Evolutionary conservation across 2,113 vertebrate species (phyloP), one percentile per base, ranked within the genome.

Genomic region (Oxyruncus cristatus): DNA sequence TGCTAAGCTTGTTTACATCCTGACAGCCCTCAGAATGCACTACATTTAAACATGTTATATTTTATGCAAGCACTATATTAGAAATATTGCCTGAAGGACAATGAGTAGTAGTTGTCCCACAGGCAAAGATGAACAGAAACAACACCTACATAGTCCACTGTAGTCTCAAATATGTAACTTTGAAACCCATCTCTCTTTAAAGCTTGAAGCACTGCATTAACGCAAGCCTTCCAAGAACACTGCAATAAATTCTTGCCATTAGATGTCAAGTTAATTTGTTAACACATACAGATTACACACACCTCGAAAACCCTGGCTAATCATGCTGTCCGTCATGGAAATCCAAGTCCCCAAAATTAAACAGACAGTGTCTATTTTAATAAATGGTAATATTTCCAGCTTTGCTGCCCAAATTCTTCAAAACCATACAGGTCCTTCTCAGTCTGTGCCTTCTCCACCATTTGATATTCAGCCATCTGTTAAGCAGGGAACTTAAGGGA

Each of bases 71-170:
- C 15, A 42, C 5, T 58, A 2, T 13, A 62, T 27, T 37, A 62
- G 41, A 82, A 89, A 33, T 11, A 46, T 1, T 63, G 19, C 39
- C 55, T 46, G n/a, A 77, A 88, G 32, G 28, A 49, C 12, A 28
- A 17, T 19, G 6, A 85, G 10, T 42, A 37, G 19, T 35, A 65
- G 5, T 18, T 58, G 22, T 41, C 53, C 26, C 33, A 42, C 1
- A 50, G 5, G 23, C 12, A 86, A 85, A 41, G 17, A 74, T 33
- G 27, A 87, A 66, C 32, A 67, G 28, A 78, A 94, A 74, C 11
- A 59, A 5, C 1, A 74, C 6, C 24, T 49, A n/a, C 9, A 44
- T 1, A 39, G n/a, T 11, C n/a, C 8, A 74, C 3, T 1, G 8
- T 61, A 5, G 7, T 68, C 33, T 42, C 44, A 84, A 87, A 65